Conservation (phyloP, 53 echinoderm and acorn worm species). For the Pentamera pediparva region DNA sequence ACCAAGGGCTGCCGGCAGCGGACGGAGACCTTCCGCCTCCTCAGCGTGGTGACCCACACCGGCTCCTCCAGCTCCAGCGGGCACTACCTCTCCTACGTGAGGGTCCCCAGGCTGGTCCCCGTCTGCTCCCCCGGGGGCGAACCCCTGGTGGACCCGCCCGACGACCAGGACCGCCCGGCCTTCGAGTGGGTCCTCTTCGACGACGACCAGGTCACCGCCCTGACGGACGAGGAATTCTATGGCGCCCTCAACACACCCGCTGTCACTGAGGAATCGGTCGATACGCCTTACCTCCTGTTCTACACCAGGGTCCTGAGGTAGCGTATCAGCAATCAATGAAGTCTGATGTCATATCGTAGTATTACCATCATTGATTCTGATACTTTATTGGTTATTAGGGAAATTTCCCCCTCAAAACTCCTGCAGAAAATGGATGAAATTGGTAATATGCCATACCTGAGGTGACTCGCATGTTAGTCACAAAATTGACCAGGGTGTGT, state of each 20-base stretch:
- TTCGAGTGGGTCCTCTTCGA: conserved; percentile 78
- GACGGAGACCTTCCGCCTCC: conserved; percentile 50
- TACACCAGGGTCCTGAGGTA: conserved; percentile 19
- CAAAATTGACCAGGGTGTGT: too few species aligned
- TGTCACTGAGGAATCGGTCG: conserved; percentile 37
- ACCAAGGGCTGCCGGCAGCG: conserved; percentile 61
- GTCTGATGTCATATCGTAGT: too few species aligned
- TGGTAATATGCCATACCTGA: too few species aligned
- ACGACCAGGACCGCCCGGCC: background rate
- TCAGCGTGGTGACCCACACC: conserved; percentile 87
- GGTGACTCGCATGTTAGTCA: too few species aligned
- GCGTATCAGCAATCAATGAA: too few species aligned
- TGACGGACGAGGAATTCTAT: conserved; percentile 64
- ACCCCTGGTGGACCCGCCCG: background rate
- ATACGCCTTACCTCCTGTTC: conserved; percentile 89
- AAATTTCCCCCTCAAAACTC: too few species aligned
- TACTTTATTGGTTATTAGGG: too few species aligned
- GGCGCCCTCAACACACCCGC: conserved; percentile 53
- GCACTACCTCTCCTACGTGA: conserved; percentile 83
- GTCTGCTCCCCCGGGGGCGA: background rate
- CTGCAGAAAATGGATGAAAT: too few species aligned
- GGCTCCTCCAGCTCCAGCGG: conserved; percentile 94
- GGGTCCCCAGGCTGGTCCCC: conserved; percentile 46
- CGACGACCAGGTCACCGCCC: conserved; percentile 65
- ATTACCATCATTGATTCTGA: too few species aligned